phyloP scores from a whole-genome alignment of 2,888 invertebrate genomes.

The Harpagoxenus sublaevis region DNA sequence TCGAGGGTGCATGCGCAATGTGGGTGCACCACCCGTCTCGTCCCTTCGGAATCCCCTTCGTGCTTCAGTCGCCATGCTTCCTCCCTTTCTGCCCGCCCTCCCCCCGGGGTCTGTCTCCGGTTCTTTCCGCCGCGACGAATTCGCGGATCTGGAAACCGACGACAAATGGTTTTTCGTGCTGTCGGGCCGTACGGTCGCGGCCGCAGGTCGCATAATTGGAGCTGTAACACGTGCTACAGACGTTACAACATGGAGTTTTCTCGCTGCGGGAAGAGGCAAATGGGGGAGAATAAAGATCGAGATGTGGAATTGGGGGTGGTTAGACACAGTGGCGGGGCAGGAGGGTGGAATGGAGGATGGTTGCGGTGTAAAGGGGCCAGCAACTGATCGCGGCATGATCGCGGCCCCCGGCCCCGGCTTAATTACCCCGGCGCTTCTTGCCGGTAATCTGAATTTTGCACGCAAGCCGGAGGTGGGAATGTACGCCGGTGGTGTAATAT shows the following conservation, averaged over 20 bases:
- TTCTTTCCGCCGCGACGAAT: slow-evolving; percentile 53
- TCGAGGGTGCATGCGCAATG: slow-evolving; percentile 71
- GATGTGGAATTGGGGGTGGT: background rate
- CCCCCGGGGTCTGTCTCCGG: slow-evolving; percentile 33
- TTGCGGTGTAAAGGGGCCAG: slow-evolving; percentile 13
- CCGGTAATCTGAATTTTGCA: slow-evolving; percentile 57
- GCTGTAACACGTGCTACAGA: slow-evolving; percentile 64
- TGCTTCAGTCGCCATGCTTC: slow-evolving; percentile 39
- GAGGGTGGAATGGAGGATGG: background rate
- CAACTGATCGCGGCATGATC: slow-evolving; percentile 48
- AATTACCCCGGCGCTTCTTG: slow-evolving; percentile 54
- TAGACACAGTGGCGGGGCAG: too few species aligned
- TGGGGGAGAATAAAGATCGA: background rate
- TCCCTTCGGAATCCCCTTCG: slow-evolving; percentile 50
- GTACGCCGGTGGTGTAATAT: slow-evolving; percentile 49
- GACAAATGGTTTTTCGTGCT: slow-evolving; percentile 67
- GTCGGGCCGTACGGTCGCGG: slow-evolving; percentile 52
- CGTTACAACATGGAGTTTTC: slow-evolving; percentile 41
- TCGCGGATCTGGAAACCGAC: slow-evolving; percentile 58
- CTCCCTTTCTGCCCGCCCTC: slow-evolving; percentile 34
- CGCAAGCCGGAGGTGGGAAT: slow-evolving; percentile 50
- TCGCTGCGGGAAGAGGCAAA: slow-evolving; percentile 18
- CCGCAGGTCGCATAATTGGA: slow-evolving; percentile 58
- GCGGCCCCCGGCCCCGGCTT: slow-evolving; percentile 44
- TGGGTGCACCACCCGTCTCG: slow-evolving; percentile 39